Evolutionary conservation across 2,888 invertebrate genomes (phyloP).

Genomic region (Lasioglossum morio): DNA sequence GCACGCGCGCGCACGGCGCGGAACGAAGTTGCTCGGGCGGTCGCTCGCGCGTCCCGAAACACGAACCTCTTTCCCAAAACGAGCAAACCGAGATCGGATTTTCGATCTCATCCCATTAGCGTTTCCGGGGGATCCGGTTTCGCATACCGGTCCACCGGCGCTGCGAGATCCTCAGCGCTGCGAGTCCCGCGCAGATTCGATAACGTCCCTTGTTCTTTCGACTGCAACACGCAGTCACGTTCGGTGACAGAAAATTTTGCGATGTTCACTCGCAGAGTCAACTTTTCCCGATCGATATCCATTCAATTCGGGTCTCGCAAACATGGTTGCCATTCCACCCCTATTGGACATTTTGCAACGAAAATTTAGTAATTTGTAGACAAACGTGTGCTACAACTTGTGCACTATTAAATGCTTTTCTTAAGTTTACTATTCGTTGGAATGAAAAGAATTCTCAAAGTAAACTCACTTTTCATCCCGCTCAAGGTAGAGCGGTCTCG

Average conservation of each 20-base stretch:
- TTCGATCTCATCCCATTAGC: constrained; percentile 36
- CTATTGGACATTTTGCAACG: no score
- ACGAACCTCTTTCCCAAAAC: constrained; percentile 25
- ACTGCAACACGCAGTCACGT: neutral
- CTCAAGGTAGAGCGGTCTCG: no score
- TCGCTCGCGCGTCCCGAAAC: constrained; percentile 1
- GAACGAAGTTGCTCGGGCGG: constrained; percentile 3
- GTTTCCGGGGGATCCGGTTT: constrained; percentile 53
- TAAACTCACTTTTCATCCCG: no score
- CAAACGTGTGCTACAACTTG: no score
- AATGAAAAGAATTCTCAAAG: no score
- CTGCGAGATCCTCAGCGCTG: constrained; percentile 8
- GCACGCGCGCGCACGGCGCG: neutral
- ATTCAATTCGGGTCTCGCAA: neutral
- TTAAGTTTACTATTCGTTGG: no score
- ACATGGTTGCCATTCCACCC: no score
- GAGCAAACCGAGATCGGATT: constrained; percentile 32
- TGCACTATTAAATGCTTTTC: no score
- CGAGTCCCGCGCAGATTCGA: constrained; percentile 24
- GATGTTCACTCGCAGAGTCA: neutral
- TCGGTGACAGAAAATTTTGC: neutral
- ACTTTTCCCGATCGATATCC: neutral
- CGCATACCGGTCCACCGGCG: constrained; percentile 40
- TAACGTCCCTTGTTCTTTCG: constrained; percentile 26
- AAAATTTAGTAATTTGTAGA: no score